Base-by-base conservation (phyloP, 2,888 invertebrate species). In the Himalopsyche tibetana region DNA sequence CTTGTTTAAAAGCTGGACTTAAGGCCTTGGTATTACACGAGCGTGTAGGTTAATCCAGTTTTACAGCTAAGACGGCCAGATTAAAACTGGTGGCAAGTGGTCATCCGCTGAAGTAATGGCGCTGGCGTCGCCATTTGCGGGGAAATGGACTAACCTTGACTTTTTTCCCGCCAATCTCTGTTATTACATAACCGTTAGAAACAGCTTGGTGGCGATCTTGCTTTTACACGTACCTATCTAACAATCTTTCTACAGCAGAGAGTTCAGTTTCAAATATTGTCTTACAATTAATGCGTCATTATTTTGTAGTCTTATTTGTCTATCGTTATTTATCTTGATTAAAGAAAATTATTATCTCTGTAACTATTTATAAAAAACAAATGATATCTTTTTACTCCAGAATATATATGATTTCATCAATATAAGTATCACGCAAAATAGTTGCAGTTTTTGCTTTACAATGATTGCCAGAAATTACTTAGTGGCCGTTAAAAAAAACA, bases 101-200 rank as follows among this genome's bases (percentile, higher is more conserved):
- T 51, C 69, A 55, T 69, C 45, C 63, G 83, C 79, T 55, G 74
- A 40, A 19, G 56, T 45, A 69, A 79, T 74, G 80, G 81, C 83
- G 74, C 81, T 83, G 83, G 82, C 83, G 82, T 85, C 74, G 84
- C 74, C 12, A 82, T 87, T 86, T 85, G 84, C 88, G 82, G 86
- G 85, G 86, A 87, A 87, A 86, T 87, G 86, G 82, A 81, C 86
- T 82, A 88, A 86, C 88, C 88, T 88, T 88, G 88, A 88, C 82
- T 88, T 87, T 87, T 86, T 88, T 85, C 86, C 79, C 45, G 86
- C 84, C 80, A 74, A 82, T 79, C 84, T 69, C 85, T 80, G 84
- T 82, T 80, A 87, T 88, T 88, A 87, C 87, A 84, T 86, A 87
- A 88, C 88, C 88, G 88, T 88, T 88, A 88, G 87, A 84, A 81